phyloP scores from a whole-genome alignment of 2,888 invertebrate genomes.

The Molorchus minor region DNA sequence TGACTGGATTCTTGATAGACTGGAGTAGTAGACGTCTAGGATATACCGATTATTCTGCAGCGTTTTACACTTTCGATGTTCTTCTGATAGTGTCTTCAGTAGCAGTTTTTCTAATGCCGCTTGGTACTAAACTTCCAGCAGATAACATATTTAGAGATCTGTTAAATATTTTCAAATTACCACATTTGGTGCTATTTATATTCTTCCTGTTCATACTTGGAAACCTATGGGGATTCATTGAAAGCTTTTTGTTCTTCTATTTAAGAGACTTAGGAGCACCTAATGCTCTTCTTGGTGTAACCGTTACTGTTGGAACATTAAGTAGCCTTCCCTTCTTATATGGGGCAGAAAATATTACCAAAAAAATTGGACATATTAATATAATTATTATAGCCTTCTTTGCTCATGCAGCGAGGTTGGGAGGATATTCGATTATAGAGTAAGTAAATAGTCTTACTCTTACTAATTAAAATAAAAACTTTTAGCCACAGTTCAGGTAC shows the following conservation, averaged over 20 bases:
- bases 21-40: constrained; percentile 72
- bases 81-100: constrained; percentile 77
- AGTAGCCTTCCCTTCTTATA: constrained; percentile 87
- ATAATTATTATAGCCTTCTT: constrained; percentile 86
- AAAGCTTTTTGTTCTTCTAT: constrained; percentile 87
- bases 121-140: constrained; percentile 80
- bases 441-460: no score
- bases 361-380: constrained; percentile 83
- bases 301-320: constrained; percentile 84
- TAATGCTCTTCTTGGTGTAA: constrained; percentile 82
- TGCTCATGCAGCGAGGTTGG: constrained; percentile 82
- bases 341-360: constrained; percentile 84
- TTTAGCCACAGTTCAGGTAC: no score
- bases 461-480: no score
- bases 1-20: constrained; percentile 82
- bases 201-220: constrained; percentile 83
- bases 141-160: constrained; percentile 82
- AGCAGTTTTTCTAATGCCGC: constrained; percentile 79
- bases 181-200: constrained; percentile 82
- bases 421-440: constrained; percentile 88
- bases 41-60: constrained; percentile 86
- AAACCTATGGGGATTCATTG: constrained; percentile 89
- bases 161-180: constrained; percentile 78
- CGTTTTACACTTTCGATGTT: constrained; percentile 84
- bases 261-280: constrained; percentile 85